Evolutionary conservation across 1,140 invertebrate species (phyloP).

Genomic region (Drosophila lacertosa): DNA sequence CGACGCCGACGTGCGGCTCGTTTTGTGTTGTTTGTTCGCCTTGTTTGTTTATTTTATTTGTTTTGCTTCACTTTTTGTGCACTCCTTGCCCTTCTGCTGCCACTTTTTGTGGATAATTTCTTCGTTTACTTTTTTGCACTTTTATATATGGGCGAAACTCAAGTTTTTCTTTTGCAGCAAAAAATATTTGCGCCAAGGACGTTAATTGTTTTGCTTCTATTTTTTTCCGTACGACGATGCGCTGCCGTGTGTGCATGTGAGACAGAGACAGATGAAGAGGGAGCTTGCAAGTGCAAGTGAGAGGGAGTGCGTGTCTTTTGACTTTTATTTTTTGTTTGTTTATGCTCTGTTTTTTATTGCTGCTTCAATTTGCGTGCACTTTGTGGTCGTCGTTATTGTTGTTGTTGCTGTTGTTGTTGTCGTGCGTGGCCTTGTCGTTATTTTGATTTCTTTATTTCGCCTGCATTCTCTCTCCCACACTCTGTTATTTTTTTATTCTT

Average conservation of each 20-base stretch:
- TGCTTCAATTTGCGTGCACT: constrained; percentile 77
- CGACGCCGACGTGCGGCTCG: constrained; percentile 21
- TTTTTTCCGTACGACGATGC: constrained; percentile 56
- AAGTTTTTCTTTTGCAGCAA: constrained; percentile 66
- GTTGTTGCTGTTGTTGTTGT: constrained; percentile 37
- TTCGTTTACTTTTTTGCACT: constrained; percentile 69
- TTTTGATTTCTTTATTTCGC: constrained; percentile 68
- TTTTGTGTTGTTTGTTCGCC: constrained; percentile 54
- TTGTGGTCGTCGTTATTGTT: constrained; percentile 53
- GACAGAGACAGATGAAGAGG: constrained; percentile 12
- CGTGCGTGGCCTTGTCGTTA: constrained; percentile 73
- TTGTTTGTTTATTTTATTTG: constrained; percentile 77
- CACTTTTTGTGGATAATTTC: constrained; percentile 58
- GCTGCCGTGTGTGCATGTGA: constrained; percentile 39
- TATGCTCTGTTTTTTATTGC: constrained; percentile 66
- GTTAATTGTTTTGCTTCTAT: constrained; percentile 83
- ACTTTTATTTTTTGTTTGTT: constrained; percentile 79
- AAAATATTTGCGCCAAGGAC: constrained; percentile 80
- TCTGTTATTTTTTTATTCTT: constrained; percentile 3
- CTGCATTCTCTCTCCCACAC: constrained; percentile 24
- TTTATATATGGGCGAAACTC: constrained; percentile 68
- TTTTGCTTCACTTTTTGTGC: constrained; percentile 44
- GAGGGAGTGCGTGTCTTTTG: constrained; percentile 49
- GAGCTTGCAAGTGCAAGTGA: constrained; percentile 1
- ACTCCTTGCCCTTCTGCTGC: constrained; percentile 32